Evolutionary conservation across 2,797 vertebrate species (phyloP).

Genomic region (Benthosema pterotum): DNA sequence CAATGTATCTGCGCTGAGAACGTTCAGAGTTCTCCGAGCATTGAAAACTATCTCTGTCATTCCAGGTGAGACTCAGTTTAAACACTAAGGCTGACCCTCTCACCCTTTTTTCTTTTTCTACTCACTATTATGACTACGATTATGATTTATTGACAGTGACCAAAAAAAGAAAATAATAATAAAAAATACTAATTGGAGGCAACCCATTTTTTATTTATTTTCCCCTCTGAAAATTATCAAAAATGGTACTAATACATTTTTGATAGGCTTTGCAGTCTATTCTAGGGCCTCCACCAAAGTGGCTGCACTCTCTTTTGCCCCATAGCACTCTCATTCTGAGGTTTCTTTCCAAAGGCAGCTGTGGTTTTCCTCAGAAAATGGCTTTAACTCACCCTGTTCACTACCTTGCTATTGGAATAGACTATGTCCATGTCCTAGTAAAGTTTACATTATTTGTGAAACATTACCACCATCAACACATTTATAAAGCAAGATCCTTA

Average conservation of each 20-base stretch:
- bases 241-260: constrained; percentile 86
- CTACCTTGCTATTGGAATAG: constrained; percentile 38
- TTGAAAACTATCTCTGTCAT: constrained; percentile 99
- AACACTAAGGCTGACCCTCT: constrained; percentile 85
- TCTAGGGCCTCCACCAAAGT: constrained; percentile 64
- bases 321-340: constrained; percentile 60
- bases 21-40: constrained; percentile 99
- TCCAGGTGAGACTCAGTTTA: constrained; percentile 98
- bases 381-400: constrained; percentile 41
- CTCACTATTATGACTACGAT: constrained; percentile 77
- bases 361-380: constrained; percentile 55
- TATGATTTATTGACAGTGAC: constrained; percentile 42
- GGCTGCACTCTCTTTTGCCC: constrained; percentile 72
- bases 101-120: constrained; percentile 76
- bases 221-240: constrained; percentile 83
- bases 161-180: constrained; percentile 53
- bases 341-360: constrained; percentile 63
- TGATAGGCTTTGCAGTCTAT: constrained; percentile 94
- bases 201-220: constrained; percentile 78
- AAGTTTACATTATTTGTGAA: no score
- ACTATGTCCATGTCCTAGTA: neutral
- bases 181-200: constrained; percentile 70
- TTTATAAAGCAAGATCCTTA: constrained; percentile 1
- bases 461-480: constrained; percentile 10
- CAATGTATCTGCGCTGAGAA: constrained; percentile 99